Percentiles rank a stretch among this genome's conserved stretches.
These are phyloP conservation scores for Polia nebulosa DNA, from an alignment of 2,888 invertebrate species.

Conservation along the genomic window DNA sequence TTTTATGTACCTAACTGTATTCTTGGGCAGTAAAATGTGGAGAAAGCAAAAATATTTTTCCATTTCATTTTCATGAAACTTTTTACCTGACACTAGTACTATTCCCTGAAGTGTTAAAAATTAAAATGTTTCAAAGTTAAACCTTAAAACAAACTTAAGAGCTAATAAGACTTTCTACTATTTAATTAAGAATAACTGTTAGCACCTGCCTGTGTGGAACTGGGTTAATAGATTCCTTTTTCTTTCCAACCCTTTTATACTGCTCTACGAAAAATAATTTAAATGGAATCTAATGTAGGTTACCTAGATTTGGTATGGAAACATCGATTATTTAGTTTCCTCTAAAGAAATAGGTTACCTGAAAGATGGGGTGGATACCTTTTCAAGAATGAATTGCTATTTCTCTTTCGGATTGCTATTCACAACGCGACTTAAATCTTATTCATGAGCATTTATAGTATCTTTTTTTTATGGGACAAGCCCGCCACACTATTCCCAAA, in stretches of 20 bases:
- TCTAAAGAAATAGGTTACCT: background rate
- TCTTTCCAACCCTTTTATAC: conserved; percentile 44
- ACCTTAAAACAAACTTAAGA: conserved; percentile 57
- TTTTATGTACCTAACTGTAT: conserved; percentile 19
- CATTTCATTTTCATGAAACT: conserved; percentile 35
- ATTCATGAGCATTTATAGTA: background rate
- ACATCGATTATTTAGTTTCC: conserved; percentile 34
- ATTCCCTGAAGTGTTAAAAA: conserved; percentile 56
- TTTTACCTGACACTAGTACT: conserved; percentile 42
- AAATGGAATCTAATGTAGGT: conserved; percentile 51
- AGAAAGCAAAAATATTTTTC: conserved; percentile 35
- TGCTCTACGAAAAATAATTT: conserved; percentile 38
- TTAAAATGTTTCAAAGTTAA: conserved; percentile 60
- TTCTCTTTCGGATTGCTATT: background rate
- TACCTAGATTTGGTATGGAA: conserved; percentile 32
- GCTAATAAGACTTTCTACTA: conserved; percentile 64
- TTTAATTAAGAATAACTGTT: conserved; percentile 72
- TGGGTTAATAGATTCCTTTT: conserved; percentile 71
- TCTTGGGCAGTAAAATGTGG: conserved; percentile 3
- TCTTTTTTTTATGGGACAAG: too few relatives aligned
- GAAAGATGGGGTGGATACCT: too few relatives aligned
- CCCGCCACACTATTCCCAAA: too few relatives aligned
- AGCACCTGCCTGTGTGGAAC: conserved; percentile 65
- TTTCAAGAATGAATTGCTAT: background rate
- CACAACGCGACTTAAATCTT: background rate